phyloP scores from a whole-genome alignment of 2,888 invertebrate genomes.

The Allygus modestus region DNA sequence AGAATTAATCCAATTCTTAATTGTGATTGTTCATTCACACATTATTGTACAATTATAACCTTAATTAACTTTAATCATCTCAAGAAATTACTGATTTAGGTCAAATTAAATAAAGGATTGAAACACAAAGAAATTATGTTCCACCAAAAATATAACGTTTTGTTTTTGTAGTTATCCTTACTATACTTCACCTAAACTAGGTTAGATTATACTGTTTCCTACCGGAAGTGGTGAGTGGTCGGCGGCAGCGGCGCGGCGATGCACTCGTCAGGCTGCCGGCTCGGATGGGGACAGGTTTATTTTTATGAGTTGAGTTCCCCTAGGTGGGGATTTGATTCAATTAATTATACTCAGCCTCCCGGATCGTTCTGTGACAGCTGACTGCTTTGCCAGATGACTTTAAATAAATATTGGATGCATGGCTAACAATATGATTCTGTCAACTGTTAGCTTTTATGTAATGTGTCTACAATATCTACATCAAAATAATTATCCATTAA shows the following conservation, averaged over 20 bases:
- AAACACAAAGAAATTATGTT: too few species aligned
- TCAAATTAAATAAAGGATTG: too few species aligned
- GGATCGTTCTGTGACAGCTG: conserved; percentile 21
- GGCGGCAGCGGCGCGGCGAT: conserved; percentile 2
- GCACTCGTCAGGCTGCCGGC: background rate
- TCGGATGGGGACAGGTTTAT: conserved; percentile 55
- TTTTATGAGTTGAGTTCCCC: conserved; percentile 58
- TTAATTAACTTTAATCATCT: too few species aligned
- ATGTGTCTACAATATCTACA: too few species aligned
- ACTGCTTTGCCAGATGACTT: conserved; percentile 7
- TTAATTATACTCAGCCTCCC: conserved; percentile 51
- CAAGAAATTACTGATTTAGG: too few species aligned
- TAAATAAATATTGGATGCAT: background rate
- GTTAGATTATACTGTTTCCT: background rate
- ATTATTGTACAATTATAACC: too few species aligned
- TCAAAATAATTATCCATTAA: too few species aligned
- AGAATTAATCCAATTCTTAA: too few species aligned
- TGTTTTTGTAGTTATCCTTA: too few species aligned
- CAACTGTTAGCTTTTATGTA: too few species aligned
- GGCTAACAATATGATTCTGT: background rate
- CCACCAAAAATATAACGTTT: too few species aligned
- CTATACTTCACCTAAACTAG: background rate
- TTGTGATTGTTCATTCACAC: too few species aligned
- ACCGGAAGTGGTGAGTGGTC: conserved; percentile 45
- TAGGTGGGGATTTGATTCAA: conserved; percentile 60